Base-by-base conservation (phyloP, 2,113 vertebrate genomes). In the Hystrix brachyura region DNA sequence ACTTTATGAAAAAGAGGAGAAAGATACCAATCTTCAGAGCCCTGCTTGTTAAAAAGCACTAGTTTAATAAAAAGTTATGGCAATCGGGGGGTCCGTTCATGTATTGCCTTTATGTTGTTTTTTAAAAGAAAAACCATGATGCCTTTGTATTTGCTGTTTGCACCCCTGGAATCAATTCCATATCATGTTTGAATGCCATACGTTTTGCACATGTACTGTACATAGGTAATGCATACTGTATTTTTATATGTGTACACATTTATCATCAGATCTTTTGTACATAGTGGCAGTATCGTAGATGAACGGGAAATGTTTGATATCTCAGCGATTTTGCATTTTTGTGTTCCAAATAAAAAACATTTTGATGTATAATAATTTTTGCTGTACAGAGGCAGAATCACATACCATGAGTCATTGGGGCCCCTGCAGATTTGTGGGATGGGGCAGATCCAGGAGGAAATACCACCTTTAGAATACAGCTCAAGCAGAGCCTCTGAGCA, bases 191-290 rank as follows among this genome's bases (percentile, higher is more conserved):
- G 99, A 99, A 99, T 98, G 99, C 99, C 99, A 99, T 99, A 99
- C 97, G 98, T 99, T 99, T 99, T 99, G 99, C 99, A 99, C 99
- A 99, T 99, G 99, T 99, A 99, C 99, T 99, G 99, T 99, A 99
- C 99, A 99, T 99, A 99, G 99, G 99, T 99, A 98, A 99, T 98
- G 99, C 99, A 99, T 99, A 99, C 99, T 99, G 99, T 99, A 99
- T 99, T 99, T 99, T 99, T 99, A 99, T 99, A 99, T 99, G 99
- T 99, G 99, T 99, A 98, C 99, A 98, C 99, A 98, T 99, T 98
- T 99, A 98, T 99, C 98, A 98, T 98, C 98, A 98, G 98, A 98
- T 98, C 98, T 99, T 99, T 99, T 99, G 99, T 99, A 99, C 99
- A 99, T 99, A 99, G 98, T 99, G 98, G 98, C 99, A 98, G 98